Base-by-base conservation (phyloP, 2,797 vertebrate genomes). In the Ibycter americanus region DNA sequence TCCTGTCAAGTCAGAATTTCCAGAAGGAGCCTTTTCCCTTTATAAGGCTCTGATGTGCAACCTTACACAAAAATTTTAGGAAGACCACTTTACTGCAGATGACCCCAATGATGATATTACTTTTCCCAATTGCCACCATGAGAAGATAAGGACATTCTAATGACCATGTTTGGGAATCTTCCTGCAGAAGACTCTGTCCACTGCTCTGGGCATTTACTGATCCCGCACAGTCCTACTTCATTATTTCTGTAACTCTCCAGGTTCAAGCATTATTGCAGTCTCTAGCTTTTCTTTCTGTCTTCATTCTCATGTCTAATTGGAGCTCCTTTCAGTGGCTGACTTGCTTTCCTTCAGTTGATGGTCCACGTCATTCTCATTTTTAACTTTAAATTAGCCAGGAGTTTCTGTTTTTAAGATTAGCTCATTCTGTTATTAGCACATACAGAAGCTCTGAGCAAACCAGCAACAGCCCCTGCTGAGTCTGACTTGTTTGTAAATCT, bases 401-500 rank as follows among this genome's bases (percentile, higher is more conserved):
- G n/a, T 86, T 95, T 93, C 87, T 73, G 63, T 47, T 90, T 79
- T 80, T 88, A 89, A 93, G 85, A 96, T 90, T 66, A 94, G 80
- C 62, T 96, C 83, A 62, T 56, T 92, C 83, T 71, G 77, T 89
- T 95, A 82, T 67, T 71, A 87, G 88, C 78, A 84, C 51, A 80
- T 51, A 84, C 23, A 93, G 90, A 87, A 97, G 40, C 92, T 90
- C 78, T 84, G 77, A 93, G 87, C 44, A 89, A 97, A 87, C 20
- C 74, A 87, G 83, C 63, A 92, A 89, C 42, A 83, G 81, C 40
- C 74, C 81, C 81, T 71, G 84, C 92, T 67, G 87, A 67, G 74
- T 67, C 83, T 93, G 78, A 92, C 83, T 94, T 94, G 95, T 95
- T 95, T 87, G 91, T 89, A 89, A 63, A 93, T 83, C 90, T 95